Conservation (phyloP, 2,113 vertebrate genomes). For the Gasterosteus aculeatus region DNA sequence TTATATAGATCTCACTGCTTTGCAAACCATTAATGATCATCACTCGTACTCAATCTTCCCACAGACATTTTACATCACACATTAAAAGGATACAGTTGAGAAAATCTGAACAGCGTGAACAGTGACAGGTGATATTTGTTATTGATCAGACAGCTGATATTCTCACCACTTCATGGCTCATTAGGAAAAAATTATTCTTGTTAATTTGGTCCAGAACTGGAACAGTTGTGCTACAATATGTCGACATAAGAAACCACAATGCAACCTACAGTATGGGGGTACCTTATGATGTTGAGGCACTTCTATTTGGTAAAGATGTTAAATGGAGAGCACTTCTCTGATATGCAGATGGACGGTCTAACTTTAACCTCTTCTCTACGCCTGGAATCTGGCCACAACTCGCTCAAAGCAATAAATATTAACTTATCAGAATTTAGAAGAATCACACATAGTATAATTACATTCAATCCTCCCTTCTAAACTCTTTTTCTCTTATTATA, state of each 20-base stretch:
- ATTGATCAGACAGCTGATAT: conserved; percentile 22
- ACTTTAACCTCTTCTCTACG: not conserved
- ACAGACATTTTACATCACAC: conserved; percentile 36
- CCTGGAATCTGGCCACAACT: conserved; percentile 8
- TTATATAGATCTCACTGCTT: conserved; percentile 45
- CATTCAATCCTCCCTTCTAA: conserved; percentile 52
- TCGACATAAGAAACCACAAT: conserved; percentile 36
- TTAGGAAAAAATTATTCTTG: conserved; percentile 8
- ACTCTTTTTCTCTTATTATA: conserved; percentile 59
- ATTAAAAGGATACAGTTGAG: conserved; percentile 33
- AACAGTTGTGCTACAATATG: conserved; percentile 35
- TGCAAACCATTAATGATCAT: conserved; percentile 36
- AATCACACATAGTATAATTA: conserved; percentile 40
- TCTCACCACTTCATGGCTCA: conserved; percentile 19
- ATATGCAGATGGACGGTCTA: conserved; percentile 18
- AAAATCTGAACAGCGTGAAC: conserved; percentile 32
- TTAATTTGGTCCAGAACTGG: conserved; percentile 55
- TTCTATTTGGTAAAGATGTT: conserved; percentile 39
- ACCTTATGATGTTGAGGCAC: conserved; percentile 66
- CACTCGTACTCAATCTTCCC: conserved; percentile 35
- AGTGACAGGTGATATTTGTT: conserved; percentile 16
- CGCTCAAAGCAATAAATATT: conserved; percentile 69
- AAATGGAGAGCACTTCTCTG: not conserved
- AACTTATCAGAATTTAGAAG: conserved; percentile 52
- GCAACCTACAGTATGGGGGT: conserved; percentile 31